These are phyloP conservation scores for Deroptyus accipitrinus DNA, from an alignment of 2,113 vertebrate genomes.

Conservation along the genomic window DNA sequence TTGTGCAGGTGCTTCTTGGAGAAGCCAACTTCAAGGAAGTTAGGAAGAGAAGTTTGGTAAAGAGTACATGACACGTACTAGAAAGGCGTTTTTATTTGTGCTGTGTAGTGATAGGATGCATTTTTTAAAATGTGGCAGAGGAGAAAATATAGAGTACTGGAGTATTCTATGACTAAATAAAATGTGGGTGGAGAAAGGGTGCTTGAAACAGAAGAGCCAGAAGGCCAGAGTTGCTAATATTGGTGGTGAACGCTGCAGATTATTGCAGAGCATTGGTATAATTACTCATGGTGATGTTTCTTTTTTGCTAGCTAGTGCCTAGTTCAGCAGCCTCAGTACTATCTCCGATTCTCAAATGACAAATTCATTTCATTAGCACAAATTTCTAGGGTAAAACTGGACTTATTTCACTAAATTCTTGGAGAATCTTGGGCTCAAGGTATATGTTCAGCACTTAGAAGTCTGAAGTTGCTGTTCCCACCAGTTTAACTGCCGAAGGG, in stretches of 20 bases:
- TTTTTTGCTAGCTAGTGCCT: neutral
- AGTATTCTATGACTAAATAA: neutral
- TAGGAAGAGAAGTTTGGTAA: neutral
- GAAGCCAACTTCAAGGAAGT: neutral
- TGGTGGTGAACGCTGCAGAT: neutral
- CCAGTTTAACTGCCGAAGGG: neutral
- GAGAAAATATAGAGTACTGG: neutral
- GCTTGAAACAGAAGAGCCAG: neutral
- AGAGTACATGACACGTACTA: neutral
- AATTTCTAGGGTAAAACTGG: neutral
- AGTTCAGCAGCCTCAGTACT: neutral
- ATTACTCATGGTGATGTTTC: neutral
- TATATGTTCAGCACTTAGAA: neutral
- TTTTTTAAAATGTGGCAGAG: neutral
- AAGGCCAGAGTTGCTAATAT: neutral
- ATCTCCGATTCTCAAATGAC: neutral
- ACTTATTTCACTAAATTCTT: neutral
- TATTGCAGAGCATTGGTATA: neutral
- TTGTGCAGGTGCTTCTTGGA: neutral
- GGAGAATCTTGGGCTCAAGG: neutral
- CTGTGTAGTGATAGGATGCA: neutral
- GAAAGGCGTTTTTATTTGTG: neutral
- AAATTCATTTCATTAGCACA: neutral
- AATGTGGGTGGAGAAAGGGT: neutral
- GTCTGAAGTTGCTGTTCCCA: neutral